Conservation (phyloP, 2,888 invertebrate species). For the Drosophila nr. perissopoda region DNA sequence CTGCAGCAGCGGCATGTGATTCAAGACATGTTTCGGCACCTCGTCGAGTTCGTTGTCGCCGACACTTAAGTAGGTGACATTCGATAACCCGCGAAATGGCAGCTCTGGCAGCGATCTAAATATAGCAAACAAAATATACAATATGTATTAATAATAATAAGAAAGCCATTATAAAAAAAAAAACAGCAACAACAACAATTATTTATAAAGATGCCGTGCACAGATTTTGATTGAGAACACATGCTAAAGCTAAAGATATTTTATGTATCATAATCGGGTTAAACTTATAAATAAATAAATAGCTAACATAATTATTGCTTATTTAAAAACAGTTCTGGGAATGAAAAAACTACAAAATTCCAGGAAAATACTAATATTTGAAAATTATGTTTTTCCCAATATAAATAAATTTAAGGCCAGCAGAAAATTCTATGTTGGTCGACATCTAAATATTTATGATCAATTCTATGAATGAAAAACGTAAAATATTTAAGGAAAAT, state of each 20-base stretch:
- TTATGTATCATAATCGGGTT: neutral
- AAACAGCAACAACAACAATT: conserved; percentile 34
- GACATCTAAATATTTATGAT: neutral
- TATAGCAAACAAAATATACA: conserved; percentile 51
- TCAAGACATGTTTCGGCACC: conserved; percentile 91
- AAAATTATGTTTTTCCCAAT: neutral
- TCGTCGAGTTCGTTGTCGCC: conserved; percentile 91
- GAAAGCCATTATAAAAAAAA: neutral
- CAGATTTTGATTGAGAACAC: neutral
- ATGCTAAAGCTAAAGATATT: neutral
- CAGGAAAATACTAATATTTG: neutral
- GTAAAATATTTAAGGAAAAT: neutral
- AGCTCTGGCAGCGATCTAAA: conserved; percentile 90
- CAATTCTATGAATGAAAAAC: neutral
- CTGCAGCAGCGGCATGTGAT: conserved; percentile 91
- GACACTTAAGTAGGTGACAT: conserved; percentile 91
- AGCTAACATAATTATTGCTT: neutral
- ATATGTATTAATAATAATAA: conserved; percentile 18
- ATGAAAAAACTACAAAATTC: neutral
- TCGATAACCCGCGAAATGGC: conserved; percentile 90
- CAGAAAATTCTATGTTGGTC: neutral
- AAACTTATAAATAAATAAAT: neutral
- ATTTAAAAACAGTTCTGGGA: neutral
- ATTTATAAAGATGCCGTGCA: neutral
- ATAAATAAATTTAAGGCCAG: neutral